Evolutionary conservation across 2,888 invertebrate species (phyloP).

Genomic region (Drosophila melanocephala): DNA sequence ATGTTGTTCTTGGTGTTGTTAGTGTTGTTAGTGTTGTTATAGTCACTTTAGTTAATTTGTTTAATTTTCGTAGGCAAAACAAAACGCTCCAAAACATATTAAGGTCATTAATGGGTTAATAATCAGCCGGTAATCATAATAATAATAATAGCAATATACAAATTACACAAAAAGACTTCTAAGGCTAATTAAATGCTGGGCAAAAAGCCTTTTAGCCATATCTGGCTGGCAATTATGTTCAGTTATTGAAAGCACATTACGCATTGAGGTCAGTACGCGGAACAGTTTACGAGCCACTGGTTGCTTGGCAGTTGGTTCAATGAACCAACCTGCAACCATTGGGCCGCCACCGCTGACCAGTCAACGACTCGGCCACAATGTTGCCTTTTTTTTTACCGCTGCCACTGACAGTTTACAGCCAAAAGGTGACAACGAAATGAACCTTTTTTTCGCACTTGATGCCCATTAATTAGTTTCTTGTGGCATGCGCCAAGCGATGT

Average conservation of each 20-base stretch:
- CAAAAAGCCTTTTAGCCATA: slow-evolving; percentile 22
- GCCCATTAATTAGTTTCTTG: slow-evolving; percentile 66
- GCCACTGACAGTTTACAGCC: slow-evolving; percentile 64
- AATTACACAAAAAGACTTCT: slow-evolving; percentile 28
- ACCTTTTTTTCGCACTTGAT: slow-evolving; percentile 61
- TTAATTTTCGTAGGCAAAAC: slow-evolving; percentile 29
- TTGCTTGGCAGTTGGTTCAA: slow-evolving; percentile 37
- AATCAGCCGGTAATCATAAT: slow-evolving; percentile 41
- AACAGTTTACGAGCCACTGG: slow-evolving; percentile 49
- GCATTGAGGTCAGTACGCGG: slow-evolving; percentile 38
- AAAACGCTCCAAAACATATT: slow-evolving; percentile 40
- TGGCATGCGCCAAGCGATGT: slow-evolving; percentile 64
- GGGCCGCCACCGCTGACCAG: slow-evolving; percentile 30
- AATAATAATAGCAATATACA: background rate
- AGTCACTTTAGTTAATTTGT: slow-evolving; percentile 55
- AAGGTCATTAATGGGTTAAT: slow-evolving; percentile 73
- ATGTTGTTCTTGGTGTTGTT: slow-evolving; percentile 26
- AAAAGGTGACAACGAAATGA: slow-evolving; percentile 43
- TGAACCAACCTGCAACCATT: slow-evolving; percentile 47
- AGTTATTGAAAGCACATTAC: slow-evolving; percentile 48
- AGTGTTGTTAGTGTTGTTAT: slow-evolving; percentile 7
- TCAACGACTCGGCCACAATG: slow-evolving; percentile 28
- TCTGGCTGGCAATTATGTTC: slow-evolving; percentile 29
- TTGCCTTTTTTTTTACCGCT: slow-evolving; percentile 45
- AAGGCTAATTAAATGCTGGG: slow-evolving; percentile 39